Percentiles rank a stretch among this genome's conserved stretches.
Conservation (phyloP, 2,797 vertebrate genomes). For the Helicolenus hilgendorfi region DNA sequence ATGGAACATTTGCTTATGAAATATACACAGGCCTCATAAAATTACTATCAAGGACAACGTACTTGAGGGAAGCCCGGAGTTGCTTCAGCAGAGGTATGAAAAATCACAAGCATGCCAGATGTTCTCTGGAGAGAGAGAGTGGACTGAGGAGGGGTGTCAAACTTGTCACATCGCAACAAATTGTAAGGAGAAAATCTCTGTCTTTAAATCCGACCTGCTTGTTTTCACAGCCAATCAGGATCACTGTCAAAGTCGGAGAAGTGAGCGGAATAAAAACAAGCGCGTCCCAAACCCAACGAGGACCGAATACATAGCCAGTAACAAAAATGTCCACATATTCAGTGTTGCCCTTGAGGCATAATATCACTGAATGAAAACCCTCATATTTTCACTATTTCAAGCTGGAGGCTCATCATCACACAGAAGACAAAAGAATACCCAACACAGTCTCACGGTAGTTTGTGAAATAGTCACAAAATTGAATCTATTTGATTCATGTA, state of each 20-base stretch:
- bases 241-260: slow-evolving; percentile 36
- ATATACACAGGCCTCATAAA: slow-evolving; percentile 29
- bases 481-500: no score
- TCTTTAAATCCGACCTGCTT: slow-evolving; percentile 61
- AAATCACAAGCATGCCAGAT: slow-evolving; percentile 52
- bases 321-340: background rate
- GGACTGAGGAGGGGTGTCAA: slow-evolving; percentile 55
- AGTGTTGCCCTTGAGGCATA: background rate
- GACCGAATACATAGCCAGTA: background rate
- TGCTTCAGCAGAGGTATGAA: slow-evolving; percentile 17
- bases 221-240: slow-evolving; percentile 59
- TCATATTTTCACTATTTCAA: background rate
- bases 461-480: no score
- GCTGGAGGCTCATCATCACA: slow-evolving; percentile 4
- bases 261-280: slow-evolving; percentile 19
- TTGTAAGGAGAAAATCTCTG: slow-evolving; percentile 14
- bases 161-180: slow-evolving; percentile 56
- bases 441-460: no score
- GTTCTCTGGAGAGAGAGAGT: slow-evolving; percentile 29
- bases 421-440: slow-evolving; percentile 9
- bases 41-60: slow-evolving; percentile 28
- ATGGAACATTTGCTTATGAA: slow-evolving; percentile 27
- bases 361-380: background rate
- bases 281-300: background rate
- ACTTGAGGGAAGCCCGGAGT: slow-evolving; percentile 3